These are phyloP conservation scores for Stenolophus ochropezus DNA, from an alignment of 2,888 invertebrate species.

Conservation along the genomic window DNA sequence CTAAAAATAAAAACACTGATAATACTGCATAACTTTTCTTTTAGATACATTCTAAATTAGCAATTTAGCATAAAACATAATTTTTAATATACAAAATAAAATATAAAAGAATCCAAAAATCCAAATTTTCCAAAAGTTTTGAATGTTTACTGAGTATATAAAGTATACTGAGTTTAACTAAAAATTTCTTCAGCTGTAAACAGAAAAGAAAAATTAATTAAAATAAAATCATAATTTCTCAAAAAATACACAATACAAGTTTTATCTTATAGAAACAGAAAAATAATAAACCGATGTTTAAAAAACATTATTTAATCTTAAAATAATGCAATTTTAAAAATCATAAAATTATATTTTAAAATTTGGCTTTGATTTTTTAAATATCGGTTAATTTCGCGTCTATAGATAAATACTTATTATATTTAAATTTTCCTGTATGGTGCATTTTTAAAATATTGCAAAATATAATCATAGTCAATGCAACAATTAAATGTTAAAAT, in stretches of 20 bases:
- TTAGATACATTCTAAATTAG: conserved; percentile 22
- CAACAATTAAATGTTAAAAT: conserved; percentile 40
- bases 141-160: conserved; percentile 36
- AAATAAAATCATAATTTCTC: not conserved
- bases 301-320: no score
- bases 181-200: conserved; percentile 5
- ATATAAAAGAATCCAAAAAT: conserved; percentile 7
- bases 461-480: conserved; percentile 45
- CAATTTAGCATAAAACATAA: not conserved
- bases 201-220: conserved; percentile 13
- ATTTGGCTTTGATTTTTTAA: no score
- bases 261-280: no score
- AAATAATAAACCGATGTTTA: no score
- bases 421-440: not conserved
- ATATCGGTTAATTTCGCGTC: no score
- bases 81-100: not conserved
- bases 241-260: conserved; percentile 28
- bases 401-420: conserved; percentile 16
- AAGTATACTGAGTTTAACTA: conserved; percentile 33
- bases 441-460: conserved; percentile 38
- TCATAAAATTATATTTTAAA: no score
- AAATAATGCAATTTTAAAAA: no score
- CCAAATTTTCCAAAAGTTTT: conserved; percentile 28
- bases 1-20: conserved; percentile 15
- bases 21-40: conserved; percentile 26